Conservation (phyloP, 2,113 vertebrate genomes). For the Osmerus eperlanus region DNA sequence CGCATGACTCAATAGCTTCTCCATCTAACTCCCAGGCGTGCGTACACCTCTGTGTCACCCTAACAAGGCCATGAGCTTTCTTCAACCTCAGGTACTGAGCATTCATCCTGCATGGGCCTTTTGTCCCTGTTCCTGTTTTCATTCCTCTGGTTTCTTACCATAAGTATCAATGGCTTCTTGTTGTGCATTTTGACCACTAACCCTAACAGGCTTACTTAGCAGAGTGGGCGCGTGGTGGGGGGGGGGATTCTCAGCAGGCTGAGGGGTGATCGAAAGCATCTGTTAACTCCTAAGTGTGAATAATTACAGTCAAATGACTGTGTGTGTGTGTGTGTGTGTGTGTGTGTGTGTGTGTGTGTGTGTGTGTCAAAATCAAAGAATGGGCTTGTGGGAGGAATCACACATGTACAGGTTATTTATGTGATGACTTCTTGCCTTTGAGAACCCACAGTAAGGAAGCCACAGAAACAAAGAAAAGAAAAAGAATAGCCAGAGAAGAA, state of each 20-base stretch:
- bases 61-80: not conserved
- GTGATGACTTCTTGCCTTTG: slow-evolving; percentile 17
- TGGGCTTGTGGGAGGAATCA: too few species aligned
- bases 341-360: too few species aligned
- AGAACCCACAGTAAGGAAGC: slow-evolving; percentile 23
- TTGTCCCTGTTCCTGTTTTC: too few species aligned
- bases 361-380: too few species aligned
- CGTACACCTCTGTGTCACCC: not conserved
- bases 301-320: slow-evolving; percentile 62
- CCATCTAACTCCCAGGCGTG: too few species aligned
- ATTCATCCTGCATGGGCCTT: too few species aligned
- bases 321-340: not conserved
- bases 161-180: not conserved
- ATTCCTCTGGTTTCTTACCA: not conserved
- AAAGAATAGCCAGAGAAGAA: slow-evolving; percentile 56
- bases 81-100: too few species aligned
- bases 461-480: slow-evolving; percentile 25
- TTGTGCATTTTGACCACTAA: not conserved
- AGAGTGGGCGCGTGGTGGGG: slow-evolving; percentile 16
- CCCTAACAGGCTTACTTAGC: not conserved
- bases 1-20: too few species aligned
- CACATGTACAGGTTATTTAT: not conserved
- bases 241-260: not conserved
- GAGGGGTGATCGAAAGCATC: slow-evolving; percentile 61
- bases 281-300: slow-evolving; percentile 59